phyloP scores from a whole-genome alignment of 2,113 vertebrate species.

The Tyto alba region DNA sequence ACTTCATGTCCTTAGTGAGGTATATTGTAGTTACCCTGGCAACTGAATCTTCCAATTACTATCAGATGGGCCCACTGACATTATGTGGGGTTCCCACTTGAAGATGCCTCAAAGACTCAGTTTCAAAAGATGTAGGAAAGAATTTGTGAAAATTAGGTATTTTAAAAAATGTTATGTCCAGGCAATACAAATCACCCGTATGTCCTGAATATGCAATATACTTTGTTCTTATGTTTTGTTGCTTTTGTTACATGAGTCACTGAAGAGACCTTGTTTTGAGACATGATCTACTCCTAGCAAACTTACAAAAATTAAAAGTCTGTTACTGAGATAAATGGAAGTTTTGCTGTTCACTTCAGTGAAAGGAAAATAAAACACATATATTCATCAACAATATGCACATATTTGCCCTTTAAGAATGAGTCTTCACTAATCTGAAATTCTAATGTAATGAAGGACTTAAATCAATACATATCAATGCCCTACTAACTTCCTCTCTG shows the following conservation, averaged over 20 bases:
- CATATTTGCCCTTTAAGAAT: background rate
- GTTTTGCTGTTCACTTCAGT: background rate
- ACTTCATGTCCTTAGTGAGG: background rate
- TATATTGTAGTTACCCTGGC: background rate
- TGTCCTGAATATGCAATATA: background rate
- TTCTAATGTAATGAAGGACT: background rate
- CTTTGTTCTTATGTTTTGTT: background rate
- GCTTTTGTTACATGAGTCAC: background rate
- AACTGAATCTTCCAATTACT: background rate
- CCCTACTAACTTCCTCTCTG: background rate
- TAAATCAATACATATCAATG: background rate
- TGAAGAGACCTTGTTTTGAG: background rate
- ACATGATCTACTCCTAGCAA: background rate
- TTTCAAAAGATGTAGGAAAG: background rate
- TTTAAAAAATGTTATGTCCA: background rate
- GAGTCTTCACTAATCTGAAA: background rate
- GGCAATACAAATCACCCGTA: background rate
- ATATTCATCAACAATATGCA: background rate
- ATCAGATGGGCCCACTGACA: fast-evolving
- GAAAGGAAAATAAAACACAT: background rate
- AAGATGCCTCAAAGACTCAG: background rate
- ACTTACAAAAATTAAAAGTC: background rate
- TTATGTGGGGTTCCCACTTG: background rate
- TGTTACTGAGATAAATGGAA: background rate
- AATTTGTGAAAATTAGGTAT: background rate